phyloP scores from a whole-genome alignment of 1,140 invertebrate species.

The Sipha flava region DNA sequence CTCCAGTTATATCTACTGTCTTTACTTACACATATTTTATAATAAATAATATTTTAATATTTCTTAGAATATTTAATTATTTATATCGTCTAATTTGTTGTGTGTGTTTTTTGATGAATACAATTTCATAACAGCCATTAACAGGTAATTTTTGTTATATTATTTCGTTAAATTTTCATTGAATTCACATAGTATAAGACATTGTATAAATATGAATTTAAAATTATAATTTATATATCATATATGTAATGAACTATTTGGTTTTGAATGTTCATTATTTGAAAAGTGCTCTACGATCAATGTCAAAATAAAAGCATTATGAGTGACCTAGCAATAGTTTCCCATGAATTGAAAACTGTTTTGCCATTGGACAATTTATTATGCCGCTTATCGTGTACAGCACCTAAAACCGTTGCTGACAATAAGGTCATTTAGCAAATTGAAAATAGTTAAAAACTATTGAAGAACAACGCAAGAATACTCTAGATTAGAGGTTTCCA shows the following conservation, averaged over 20 bases:
- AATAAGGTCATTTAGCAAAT: background rate
- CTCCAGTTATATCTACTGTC: too few species aligned
- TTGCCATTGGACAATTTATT: background rate
- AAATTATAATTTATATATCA: too few species aligned
- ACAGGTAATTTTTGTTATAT: background rate
- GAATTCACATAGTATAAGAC: background rate
- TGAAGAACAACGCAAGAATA: background rate
- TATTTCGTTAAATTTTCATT: background rate
- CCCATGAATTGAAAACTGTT: background rate
- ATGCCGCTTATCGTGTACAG: background rate
- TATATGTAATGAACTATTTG: too few species aligned
- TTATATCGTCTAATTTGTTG: background rate
- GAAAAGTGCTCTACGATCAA: too few species aligned
- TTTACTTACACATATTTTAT: too few species aligned
- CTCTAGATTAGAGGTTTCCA: too few species aligned
- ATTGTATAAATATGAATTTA: background rate
- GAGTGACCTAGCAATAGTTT: too few species aligned
- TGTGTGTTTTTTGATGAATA: background rate
- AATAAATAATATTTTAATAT: too few species aligned
- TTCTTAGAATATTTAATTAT: too few species aligned
- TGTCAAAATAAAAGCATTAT: too few species aligned
- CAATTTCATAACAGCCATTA: background rate
- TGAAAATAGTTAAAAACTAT: too few species aligned
- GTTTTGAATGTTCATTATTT: too few species aligned
- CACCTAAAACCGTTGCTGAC: background rate